Base-by-base conservation (phyloP, 1,140 invertebrate species). In the Pemphigus obesinymphae region DNA sequence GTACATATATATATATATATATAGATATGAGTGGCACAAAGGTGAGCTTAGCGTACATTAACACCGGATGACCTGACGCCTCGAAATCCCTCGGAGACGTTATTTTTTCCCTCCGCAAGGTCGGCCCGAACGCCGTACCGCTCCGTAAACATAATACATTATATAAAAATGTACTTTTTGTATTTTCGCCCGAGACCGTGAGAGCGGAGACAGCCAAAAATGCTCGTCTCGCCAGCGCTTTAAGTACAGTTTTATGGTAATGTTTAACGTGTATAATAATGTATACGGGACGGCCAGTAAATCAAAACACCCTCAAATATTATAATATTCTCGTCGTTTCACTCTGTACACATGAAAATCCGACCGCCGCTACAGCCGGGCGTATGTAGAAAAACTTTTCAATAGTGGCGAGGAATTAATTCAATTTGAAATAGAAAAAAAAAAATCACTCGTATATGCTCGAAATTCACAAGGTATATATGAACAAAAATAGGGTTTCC, bases 171-270 rank as follows among this genome's bases (percentile, higher is more conserved):
- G 15, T 26, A 1, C 13, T 20, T 70, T 70, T 70, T 23, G 23
- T n/a, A 43, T 70, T 43, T 70, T 26, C 37, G 11, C 23, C 11
- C 0, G 10, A 37, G 17, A 37, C 31, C 61, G 66, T 26, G 66
- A 13, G n/a, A 43, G 37, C 3, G 15, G 20, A 11, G 34, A 37
- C 63, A 10, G 34, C 20, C n/a, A 40, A 40, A 68, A 68, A 13
- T 70, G n/a, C 34, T n/a, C n/a, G 34, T 43, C 34, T 43, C 66
- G 6, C 37, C 13, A n/a, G n/a, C n/a, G n/a, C 37, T 70, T 40
- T 70, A 70, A 70, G 66, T n/a, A 43, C 66, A 70, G 34, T 70
- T 70, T 70, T 70, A 70, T 70, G 66, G n/a, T 70, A 70, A 70
- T 70, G 10, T 43, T 1, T 1, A n/a, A 2, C 5, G 37, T 40